Percentiles rank a stretch among this genome's conserved stretches.
These are phyloP conservation scores for Drosophila dives DNA, from an alignment of 2,888 invertebrate genomes.

Conservation along the genomic window DNA sequence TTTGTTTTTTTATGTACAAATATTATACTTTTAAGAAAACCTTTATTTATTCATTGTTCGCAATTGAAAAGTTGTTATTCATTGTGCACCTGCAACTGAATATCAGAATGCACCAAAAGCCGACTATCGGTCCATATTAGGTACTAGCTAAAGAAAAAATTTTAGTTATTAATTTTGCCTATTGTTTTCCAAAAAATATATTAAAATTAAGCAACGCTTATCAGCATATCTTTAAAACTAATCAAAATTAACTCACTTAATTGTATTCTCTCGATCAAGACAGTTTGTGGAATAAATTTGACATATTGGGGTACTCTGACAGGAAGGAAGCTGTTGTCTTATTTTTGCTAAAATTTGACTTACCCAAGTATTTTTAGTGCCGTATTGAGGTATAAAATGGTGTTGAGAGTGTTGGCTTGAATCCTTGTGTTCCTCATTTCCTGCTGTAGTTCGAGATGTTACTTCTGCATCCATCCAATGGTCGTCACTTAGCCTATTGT, in stretches of 20 bases:
- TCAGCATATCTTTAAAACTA: neutral
- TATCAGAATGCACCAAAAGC: too few species aligned
- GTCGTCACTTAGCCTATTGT: constrained; percentile 39
- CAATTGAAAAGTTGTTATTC: neutral
- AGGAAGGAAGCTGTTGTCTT: neutral
- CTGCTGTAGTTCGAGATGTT: constrained; percentile 35
- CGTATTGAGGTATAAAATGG: constrained; percentile 80
- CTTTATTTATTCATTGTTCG: neutral
- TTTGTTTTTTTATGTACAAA: neutral
- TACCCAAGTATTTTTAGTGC: constrained; percentile 81
- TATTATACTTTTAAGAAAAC: neutral
- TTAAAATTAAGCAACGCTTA: neutral
- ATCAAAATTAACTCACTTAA: too few species aligned
- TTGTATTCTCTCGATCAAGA: neutral
- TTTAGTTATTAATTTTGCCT: neutral
- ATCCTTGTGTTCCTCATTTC: constrained; percentile 60
- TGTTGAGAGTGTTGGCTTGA: constrained; percentile 63
- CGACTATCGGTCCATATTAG: neutral
- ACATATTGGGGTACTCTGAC: neutral
- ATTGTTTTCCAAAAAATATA: neutral
- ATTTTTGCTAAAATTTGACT: constrained; percentile 61
- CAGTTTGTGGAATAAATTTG: neutral
- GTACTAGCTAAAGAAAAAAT: neutral
- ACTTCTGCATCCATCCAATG: constrained; percentile 33
- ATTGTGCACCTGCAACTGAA: too few species aligned